Percentiles rank a stretch among this genome's conserved stretches.
phyloP scores from a whole-genome alignment of 2,888 invertebrate genomes.

The Tenodera sinensis region DNA sequence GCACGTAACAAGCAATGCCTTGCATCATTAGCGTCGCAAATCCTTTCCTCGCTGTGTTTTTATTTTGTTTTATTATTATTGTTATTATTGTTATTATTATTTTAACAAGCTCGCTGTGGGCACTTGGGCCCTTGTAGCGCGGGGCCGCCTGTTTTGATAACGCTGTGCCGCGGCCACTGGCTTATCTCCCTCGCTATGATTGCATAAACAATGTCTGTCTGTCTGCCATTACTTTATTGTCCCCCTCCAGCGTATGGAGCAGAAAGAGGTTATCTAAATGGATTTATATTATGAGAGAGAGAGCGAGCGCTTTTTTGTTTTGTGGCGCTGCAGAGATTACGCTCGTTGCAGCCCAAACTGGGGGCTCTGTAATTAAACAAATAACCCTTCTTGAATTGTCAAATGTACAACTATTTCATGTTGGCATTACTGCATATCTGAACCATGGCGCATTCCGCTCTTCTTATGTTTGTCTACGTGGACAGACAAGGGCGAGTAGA shows the following conservation, averaged over 20 bases:
- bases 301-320: background rate
- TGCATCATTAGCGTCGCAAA: background rate
- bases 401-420: background rate
- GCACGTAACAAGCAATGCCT: background rate
- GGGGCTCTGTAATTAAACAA: background rate
- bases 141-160: background rate
- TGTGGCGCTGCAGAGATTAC: background rate
- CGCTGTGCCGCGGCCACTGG: background rate
- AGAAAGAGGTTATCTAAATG: conserved; percentile 11
- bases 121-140: background rate
- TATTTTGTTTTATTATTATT: background rate
- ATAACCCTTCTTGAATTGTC: background rate
- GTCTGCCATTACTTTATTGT: background rate
- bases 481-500: too few species aligned
- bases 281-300: background rate
- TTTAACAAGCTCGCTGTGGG: too few species aligned
- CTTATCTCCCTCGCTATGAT: background rate
- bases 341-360: too few species aligned
- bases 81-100: background rate
- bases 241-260: background rate
- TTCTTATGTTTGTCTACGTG: too few species aligned
- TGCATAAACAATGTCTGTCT: background rate
- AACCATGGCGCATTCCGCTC: too few species aligned
- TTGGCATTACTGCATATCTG: too few species aligned
- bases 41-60: background rate